Percentiles rank a stretch among this genome's conserved stretches.
These are phyloP conservation scores for Triops longicaudatus DNA, from an alignment of 1,140 invertebrate genomes.

Conservation along the genomic window DNA sequence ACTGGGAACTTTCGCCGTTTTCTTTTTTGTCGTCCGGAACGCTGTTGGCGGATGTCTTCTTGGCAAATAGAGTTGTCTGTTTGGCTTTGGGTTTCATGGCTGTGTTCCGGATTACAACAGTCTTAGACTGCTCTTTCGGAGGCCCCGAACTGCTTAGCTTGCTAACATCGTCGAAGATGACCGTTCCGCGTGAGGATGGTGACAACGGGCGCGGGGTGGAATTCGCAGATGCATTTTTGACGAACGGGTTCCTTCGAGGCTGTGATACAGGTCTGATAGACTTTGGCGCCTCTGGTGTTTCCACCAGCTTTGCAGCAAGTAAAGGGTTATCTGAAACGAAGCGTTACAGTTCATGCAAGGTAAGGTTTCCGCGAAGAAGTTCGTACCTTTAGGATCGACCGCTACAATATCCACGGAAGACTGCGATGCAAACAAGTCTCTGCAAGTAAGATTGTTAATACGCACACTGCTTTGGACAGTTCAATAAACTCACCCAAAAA, in stretches of 20 bases:
- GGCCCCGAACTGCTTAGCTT: neutral
- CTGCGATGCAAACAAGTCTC: constrained; percentile 22
- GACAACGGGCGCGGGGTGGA: neutral
- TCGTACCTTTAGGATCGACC: neutral
- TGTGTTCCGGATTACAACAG: constrained; percentile 10
- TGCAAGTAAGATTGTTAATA: neutral
- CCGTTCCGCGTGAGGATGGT: constrained; percentile 16
- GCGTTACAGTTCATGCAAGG: neutral
- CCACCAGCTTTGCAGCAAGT: neutral
- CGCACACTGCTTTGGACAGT: constrained; percentile 34
- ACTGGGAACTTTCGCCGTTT: constrained; percentile 34
- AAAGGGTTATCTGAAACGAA: constrained; percentile 22
- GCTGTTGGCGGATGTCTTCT: constrained; percentile 12
- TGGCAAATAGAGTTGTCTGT: constrained; percentile 26
- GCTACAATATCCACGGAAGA: neutral
- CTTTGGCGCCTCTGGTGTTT: neutral
- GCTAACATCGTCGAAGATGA: constrained; percentile 5
- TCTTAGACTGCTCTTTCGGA: neutral
- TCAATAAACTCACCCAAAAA: neutral
- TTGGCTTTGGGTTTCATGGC: constrained; percentile 19
- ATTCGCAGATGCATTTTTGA: constrained; percentile 6
- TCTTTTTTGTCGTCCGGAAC: constrained; percentile 34
- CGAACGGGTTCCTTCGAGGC: constrained; percentile 23
- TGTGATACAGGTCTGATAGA: constrained; percentile 17
- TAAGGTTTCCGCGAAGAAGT: neutral